Conservation (phyloP, 2,888 invertebrate genomes). For the Ormyrus pomaceus region DNA sequence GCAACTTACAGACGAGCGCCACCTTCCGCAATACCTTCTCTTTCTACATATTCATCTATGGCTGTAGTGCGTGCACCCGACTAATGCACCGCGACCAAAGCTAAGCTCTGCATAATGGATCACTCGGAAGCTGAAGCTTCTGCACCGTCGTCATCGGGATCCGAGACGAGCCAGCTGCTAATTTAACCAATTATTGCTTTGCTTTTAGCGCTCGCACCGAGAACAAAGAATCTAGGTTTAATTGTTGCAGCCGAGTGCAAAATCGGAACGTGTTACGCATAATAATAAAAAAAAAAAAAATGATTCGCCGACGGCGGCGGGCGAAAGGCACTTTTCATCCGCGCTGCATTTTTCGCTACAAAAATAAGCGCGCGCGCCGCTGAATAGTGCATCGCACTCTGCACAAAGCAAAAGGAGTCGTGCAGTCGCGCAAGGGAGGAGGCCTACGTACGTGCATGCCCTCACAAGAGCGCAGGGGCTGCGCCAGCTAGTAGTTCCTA, state of each 20-base stretch:
- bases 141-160: background rate
- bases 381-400: no score
- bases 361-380: no score
- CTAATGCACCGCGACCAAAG: constrained; percentile 14
- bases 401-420: background rate
- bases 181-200: constrained; percentile 25
- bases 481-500: no score
- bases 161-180: constrained; percentile 8
- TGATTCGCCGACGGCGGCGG: no score
- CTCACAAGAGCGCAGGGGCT: constrained; percentile 17
- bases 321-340: no score
- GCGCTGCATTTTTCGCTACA: no score
- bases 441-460: constrained; percentile 10
- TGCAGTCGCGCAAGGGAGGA: background rate
- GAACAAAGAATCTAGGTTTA: no score
- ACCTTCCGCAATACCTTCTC: background rate
- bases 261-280: no score
- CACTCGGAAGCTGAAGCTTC: background rate
- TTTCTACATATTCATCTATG: background rate
- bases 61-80: background rate
- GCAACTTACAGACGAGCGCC: constrained; percentile 14
- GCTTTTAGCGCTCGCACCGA: background rate
- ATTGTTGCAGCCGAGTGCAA: no score
- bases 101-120: constrained; percentile 14
- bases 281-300: no score